These are phyloP conservation scores for Steinernema carpocapsae DNA, from an alignment of 2,888 invertebrate genomes.

Conservation along the genomic window DNA sequence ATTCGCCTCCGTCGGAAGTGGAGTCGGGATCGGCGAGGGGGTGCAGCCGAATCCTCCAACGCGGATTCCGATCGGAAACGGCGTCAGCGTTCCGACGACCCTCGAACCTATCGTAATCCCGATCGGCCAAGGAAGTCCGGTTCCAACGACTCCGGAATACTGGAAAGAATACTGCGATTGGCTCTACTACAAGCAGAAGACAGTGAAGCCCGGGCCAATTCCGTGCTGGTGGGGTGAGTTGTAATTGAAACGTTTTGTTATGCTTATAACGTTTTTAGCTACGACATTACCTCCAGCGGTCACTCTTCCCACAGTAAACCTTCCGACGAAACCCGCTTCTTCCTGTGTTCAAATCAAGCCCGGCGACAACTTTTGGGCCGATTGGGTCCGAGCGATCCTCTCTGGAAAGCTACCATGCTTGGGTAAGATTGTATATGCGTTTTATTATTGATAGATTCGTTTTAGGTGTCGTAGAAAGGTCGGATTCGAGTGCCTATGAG, in stretches of 20 bases:
- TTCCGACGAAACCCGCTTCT: background rate
- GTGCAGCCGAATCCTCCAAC: no score
- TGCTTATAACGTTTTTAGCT: background rate
- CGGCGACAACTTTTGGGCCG: background rate
- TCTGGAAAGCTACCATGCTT: conserved; percentile 4
- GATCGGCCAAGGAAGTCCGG: background rate
- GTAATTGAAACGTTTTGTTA: no score
- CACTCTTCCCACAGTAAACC: background rate
- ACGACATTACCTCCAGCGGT: background rate
- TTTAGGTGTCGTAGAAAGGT: background rate
- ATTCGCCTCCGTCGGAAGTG: no score
- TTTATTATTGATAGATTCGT: no score
- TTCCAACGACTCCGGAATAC: background rate
- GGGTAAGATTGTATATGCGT: background rate
- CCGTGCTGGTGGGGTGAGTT: background rate
- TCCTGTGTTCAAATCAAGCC: background rate
- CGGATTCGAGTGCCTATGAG: background rate
- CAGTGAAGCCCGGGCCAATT: background rate
- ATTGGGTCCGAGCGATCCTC: background rate
- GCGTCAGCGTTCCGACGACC: background rate
- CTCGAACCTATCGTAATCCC: background rate
- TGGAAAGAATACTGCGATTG: background rate
- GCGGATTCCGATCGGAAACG: background rate
- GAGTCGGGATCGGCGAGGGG: no score
- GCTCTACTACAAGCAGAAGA: background rate